A percentile compares a stretch with the other conserved stretches of the same genome.
Evolutionary conservation across 2,797 vertebrate species (phyloP).

Genomic region (Enteromius thamalakanensis): DNA sequence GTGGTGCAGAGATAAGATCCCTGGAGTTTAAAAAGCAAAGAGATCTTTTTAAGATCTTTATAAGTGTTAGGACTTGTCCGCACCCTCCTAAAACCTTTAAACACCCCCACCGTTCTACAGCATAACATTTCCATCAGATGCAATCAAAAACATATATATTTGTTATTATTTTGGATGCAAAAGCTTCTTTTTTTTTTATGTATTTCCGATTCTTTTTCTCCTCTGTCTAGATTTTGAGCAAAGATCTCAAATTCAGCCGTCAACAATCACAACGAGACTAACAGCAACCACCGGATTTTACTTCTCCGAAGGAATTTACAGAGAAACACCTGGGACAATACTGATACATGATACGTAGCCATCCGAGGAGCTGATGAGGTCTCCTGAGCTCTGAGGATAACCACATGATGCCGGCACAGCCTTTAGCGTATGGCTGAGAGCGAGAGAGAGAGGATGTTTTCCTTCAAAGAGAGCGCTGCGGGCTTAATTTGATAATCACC

Average conservation of each 20-base stretch:
- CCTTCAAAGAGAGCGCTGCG: not conserved
- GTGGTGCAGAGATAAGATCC: too few species aligned
- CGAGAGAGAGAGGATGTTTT: conserved; percentile 10
- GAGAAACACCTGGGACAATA: not conserved
- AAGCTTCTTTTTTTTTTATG: too few species aligned
- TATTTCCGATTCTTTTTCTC: not conserved
- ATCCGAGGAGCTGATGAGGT: not conserved
- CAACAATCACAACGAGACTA: not conserved
- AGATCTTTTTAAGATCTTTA: too few species aligned
- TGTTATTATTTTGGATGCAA: too few species aligned
- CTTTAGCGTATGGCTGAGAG: not conserved
- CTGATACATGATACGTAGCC: not conserved
- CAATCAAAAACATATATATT: too few species aligned
- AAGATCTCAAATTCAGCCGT: not conserved
- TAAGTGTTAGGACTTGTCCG: too few species aligned
- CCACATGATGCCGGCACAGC: not conserved
- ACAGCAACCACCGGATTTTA: not conserved
- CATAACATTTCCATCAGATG: too few species aligned
- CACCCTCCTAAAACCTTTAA: too few species aligned
- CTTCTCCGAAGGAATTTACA: too few species aligned
- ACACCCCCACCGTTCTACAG: too few species aligned
- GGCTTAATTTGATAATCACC: conserved; percentile 33
- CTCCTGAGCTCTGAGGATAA: not conserved
- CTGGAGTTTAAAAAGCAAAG: too few species aligned
- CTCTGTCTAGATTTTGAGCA: not conserved